Evolutionary conservation across 1,140 invertebrate genomes (phyloP), one percentile per base, ranked within the genome.

Genomic region (Drosophila punjabiensis): DNA sequence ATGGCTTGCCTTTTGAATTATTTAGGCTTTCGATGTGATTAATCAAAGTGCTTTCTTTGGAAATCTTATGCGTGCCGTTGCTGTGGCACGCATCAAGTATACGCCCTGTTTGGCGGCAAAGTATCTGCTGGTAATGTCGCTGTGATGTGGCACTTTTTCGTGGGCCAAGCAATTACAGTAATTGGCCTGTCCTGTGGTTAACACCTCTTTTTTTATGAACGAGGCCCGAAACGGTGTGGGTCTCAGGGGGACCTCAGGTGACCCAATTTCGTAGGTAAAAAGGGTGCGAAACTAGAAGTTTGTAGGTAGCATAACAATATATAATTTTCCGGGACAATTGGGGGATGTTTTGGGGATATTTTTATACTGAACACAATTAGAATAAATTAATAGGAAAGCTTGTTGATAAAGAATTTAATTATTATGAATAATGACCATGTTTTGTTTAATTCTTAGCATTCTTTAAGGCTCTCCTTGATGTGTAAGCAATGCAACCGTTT

Each of bases 11-110:
- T n/a, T n/a, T 28, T 61, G 80, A 84, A 87, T 87, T 89, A 87
- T 89, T 87, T 70, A 87, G 67, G 52, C 71, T 45, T 58, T 89
- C 76, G 56, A 79, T 59, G 67, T 84, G 84, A 88, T 89, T 89
- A 89, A 88, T 89, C 82, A 67, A 89, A 79, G 74, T 79, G 82
- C 74, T 82, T 81, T 79, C 52, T 41, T 41, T 55, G 66, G 64
- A 70, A 86, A 78, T 68, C 73, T 63, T 56, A 65, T 71, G 66
- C 78, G 79, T 84, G 66, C 60, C 76, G 65, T 11, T 20, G 37
- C 55, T 47, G 56, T 20, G 33, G 50, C 67, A 9, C 67, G 13
- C 33, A 83, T 80, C 65, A 69, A 61, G 76, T 32, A 87, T 87
- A 87, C 71, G 76, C 70, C 53, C 61, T 37, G 65, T 71, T 71